Conservation (phyloP, 2,888 invertebrate genomes). For the Microctonus hyperodae region DNA sequence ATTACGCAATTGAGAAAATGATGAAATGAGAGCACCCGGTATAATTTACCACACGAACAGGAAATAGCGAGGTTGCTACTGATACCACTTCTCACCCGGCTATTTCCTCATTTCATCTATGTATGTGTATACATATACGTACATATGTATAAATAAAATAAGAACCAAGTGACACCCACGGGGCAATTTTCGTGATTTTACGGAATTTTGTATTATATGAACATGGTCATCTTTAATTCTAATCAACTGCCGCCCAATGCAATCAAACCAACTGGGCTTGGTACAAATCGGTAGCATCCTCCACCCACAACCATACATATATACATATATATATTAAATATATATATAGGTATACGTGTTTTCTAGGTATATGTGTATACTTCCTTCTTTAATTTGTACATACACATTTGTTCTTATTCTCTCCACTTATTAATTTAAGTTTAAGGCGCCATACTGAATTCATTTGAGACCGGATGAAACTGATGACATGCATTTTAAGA, state of each 20-base stretch:
- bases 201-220: slow-evolving; percentile 49
- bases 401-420: slow-evolving; percentile 36
- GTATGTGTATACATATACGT: no score
- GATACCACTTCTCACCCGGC: slow-evolving; percentile 41
- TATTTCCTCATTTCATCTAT: slow-evolving; percentile 62
- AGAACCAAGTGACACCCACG: slow-evolving; percentile 55
- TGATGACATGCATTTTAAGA: background rate
- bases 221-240: slow-evolving; percentile 35
- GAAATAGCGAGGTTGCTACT: slow-evolving; percentile 26
- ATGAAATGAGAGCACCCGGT: slow-evolving; percentile 16
- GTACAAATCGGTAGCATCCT: slow-evolving; percentile 59
- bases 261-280: slow-evolving; percentile 36
- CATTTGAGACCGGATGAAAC: slow-evolving; percentile 26
- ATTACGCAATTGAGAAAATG: slow-evolving; percentile 24
- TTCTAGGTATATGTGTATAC: slow-evolving; percentile 30
- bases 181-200: slow-evolving; percentile 60
- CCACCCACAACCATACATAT: slow-evolving; percentile 49
- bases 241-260: slow-evolving; percentile 41
- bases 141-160: slow-evolving; percentile 34
- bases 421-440: slow-evolving; percentile 30
- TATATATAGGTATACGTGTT: no score
- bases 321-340: slow-evolving; percentile 16
- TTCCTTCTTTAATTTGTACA: slow-evolving; percentile 9
- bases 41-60: background rate
- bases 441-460: slow-evolving; percentile 26